Evolutionary conservation across 2,113 vertebrate species (phyloP).

Genomic region (Hydrolagus affinis): DNA sequence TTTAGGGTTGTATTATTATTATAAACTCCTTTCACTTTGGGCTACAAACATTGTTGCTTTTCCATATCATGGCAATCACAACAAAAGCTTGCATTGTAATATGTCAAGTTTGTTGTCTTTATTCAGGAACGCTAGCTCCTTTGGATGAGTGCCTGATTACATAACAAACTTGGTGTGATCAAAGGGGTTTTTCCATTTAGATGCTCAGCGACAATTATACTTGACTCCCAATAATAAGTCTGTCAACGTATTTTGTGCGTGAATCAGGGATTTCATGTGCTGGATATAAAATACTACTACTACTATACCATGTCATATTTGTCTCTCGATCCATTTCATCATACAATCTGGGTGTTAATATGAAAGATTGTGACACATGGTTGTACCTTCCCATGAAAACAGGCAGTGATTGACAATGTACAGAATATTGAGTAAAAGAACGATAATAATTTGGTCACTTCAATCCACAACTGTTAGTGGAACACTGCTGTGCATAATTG

Average conservation of each 20-base stretch:
- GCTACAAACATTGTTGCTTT: background rate
- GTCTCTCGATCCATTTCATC: background rate
- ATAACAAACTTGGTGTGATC: background rate
- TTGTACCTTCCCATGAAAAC: background rate
- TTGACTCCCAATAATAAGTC: background rate
- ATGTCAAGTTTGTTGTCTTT: background rate
- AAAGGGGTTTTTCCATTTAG: background rate
- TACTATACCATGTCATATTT: background rate
- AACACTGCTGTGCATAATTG: no score
- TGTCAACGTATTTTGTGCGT: background rate
- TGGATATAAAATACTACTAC: background rate
- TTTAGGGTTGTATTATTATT: background rate
- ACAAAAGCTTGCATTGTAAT: constrained; percentile 12
- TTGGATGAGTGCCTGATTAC: background rate
- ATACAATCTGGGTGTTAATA: constrained; percentile 11
- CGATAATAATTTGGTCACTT: no score
- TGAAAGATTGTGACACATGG: constrained; percentile 1
- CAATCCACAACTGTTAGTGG: no score
- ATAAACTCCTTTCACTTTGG: constrained; percentile 2
- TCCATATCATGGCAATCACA: constrained; percentile 7
- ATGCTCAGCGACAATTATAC: background rate
- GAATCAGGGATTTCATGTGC: background rate
- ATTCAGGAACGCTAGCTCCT: background rate
- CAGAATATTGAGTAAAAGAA: background rate
- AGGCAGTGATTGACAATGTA: background rate